Percentiles rank a stretch among this genome's conserved stretches.
Conservation (phyloP, 2,113 vertebrate genomes). For the Tamias sibiricus region DNA sequence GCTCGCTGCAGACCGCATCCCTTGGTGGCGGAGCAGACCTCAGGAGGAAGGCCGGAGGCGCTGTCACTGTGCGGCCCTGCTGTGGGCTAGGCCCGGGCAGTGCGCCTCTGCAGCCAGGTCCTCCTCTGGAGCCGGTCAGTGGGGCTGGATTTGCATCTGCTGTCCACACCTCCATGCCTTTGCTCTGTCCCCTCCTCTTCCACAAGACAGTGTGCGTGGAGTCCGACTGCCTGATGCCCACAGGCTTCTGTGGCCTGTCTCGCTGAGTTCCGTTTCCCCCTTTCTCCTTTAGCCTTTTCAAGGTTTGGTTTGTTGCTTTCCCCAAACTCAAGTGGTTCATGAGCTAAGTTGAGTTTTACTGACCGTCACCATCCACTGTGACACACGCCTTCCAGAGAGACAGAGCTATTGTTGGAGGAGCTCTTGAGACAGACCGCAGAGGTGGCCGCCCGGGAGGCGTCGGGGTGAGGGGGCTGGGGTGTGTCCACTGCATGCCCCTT, state of each 20-base stretch:
- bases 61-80: too few relatives aligned
- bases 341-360: not conserved
- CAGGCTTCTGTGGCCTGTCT: not conserved
- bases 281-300: not conserved
- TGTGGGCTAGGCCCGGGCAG: fast-evolving
- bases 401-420: not conserved
- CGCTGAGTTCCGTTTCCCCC: not conserved
- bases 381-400: not conserved
- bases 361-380: not conserved
- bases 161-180: not conserved
- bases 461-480: not conserved
- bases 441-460: not conserved
- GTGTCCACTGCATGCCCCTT: not conserved
- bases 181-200: not conserved
- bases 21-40: not conserved
- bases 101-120: not conserved
- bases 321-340: not conserved
- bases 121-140: not conserved
- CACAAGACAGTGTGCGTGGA: not conserved
- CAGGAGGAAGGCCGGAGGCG: not conserved
- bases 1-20: not conserved
- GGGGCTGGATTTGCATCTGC: not conserved
- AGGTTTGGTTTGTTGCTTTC: not conserved
- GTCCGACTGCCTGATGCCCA: not conserved
- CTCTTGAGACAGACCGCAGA: not conserved